phyloP scores from a whole-genome alignment of 2,113 vertebrate species.

The Rhineura floridana region DNA sequence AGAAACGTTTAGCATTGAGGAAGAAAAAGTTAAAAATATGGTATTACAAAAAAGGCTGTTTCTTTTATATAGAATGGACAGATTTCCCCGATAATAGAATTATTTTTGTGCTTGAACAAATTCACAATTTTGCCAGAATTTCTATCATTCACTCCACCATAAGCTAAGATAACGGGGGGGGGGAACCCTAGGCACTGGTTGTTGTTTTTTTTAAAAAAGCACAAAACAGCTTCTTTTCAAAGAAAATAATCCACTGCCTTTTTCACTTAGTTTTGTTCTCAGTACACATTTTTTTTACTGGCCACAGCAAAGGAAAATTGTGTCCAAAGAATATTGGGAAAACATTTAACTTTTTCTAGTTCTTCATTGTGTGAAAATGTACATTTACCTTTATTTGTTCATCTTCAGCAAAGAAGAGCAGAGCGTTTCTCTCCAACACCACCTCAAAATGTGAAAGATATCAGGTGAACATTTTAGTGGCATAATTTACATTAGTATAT shows the following conservation, averaged over 20 bases:
- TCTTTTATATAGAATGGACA: conserved; percentile 42
- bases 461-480: neutral
- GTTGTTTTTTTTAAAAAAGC: conserved; percentile 40
- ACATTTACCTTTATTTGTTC: conserved; percentile 5
- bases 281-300: rapidly evolving
- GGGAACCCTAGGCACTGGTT: neutral
- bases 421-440: neutral
- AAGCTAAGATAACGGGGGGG: conserved; percentile 11
- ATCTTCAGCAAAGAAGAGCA: neutral
- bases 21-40: conserved; percentile 29
- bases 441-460: neutral
- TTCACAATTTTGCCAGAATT: conserved; percentile 38
- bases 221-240: conserved; percentile 30
- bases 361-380: conserved; percentile 9
- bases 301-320: conserved; percentile 9
- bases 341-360: conserved; percentile 9
- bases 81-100: conserved; percentile 34
- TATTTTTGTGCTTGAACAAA: conserved; percentile 44
- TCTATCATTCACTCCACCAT: conserved; percentile 11
- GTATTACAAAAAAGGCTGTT: conserved; percentile 40
- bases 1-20: conserved; percentile 44
- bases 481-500: neutral
- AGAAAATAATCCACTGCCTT: conserved; percentile 1
- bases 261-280: conserved; percentile 33
- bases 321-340: conserved; percentile 28